Evolutionary conservation across 2,797 vertebrate genomes (phyloP), one percentile per base, ranked within the genome.

Genomic region (Spatula clypeata): DNA sequence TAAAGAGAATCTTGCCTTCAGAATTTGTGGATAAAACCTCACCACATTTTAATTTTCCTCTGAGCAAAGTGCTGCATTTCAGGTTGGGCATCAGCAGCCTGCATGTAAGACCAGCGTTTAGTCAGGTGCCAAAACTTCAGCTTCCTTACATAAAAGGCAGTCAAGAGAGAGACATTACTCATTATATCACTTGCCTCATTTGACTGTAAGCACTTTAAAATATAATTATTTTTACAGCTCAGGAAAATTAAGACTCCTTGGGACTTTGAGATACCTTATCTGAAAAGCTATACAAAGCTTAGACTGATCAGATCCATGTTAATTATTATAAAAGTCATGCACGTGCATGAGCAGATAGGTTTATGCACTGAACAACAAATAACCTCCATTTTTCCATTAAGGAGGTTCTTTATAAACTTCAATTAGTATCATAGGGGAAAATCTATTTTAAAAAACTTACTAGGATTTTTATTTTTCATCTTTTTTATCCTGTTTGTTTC

Each of bases 31-130:
- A 51, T 42, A 65, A 9, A 69, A 86, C 72, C 13, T 3, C 17
- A n/a, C 10, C 54, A 14, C 36, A 45, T 84, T 86, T 91, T 75
- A n/a, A 79, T 89, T 95, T 88, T 81, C 54, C 51, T 57, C 61
- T 67, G 40, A 74, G 32, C 36, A 44, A 1, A 54, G 12, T 10
- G 51, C 40, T 55, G 31, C n/a, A 45, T 91, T 85, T 79, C 74
- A 40, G 32, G 24, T 10, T 74, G 65, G 40, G 17, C 54, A 79
- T 31, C 70, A 64, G 47, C 11, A 69, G 36, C 2, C 36, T 70
- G 36, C 21, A 15, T 7, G 1, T 3, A n/a, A 49, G 0, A 2
- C 36, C 61, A 24, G 5, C 26, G 13, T 70, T 93, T 70, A 73
- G 45, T 45, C 55, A 73, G 27, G 9, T 81, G 62, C 8, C 74